Conservation (phyloP, 2,888 invertebrate genomes). For the Helleia helle region DNA sequence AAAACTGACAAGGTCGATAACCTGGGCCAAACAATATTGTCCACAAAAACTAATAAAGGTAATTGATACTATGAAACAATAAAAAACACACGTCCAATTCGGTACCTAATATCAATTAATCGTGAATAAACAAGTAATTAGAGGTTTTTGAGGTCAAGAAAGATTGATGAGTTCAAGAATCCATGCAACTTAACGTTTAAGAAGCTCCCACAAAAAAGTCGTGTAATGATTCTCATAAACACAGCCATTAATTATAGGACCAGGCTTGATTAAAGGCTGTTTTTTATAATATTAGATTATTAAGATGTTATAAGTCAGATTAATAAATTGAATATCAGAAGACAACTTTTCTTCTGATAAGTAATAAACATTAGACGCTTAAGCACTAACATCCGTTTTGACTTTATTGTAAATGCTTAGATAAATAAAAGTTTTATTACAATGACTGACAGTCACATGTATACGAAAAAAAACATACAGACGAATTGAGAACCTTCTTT, state of each 20-base stretch:
- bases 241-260: conserved; percentile 16
- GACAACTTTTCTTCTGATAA: too few species aligned
- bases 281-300: conserved; percentile 11
- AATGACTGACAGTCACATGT: too few species aligned
- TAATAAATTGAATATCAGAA: too few species aligned
- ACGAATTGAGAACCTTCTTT: too few species aligned
- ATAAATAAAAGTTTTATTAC: too few species aligned
- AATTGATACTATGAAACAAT: conserved; percentile 12
- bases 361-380: too few species aligned
- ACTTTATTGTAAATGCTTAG: too few species aligned
- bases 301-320: conserved; percentile 4
- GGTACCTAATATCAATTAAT: conserved; percentile 38
- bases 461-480: too few species aligned
- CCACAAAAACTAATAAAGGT: conserved; percentile 12
- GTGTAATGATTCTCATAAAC: conserved; percentile 16
- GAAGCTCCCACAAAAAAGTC: conserved; percentile 21
- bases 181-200: conserved; percentile 26
- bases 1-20: conserved; percentile 8
- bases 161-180: conserved; percentile 48
- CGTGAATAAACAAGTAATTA: conserved; percentile 43
- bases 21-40: conserved; percentile 9
- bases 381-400: too few species aligned
- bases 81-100: conserved; percentile 12
- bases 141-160: conserved; percentile 28
- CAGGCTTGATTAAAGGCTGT: conserved; percentile 13